Evolutionary conservation across 2,888 invertebrate genomes (phyloP), one percentile per base, ranked within the genome.

Genomic region (Orgyia antiqua): DNA sequence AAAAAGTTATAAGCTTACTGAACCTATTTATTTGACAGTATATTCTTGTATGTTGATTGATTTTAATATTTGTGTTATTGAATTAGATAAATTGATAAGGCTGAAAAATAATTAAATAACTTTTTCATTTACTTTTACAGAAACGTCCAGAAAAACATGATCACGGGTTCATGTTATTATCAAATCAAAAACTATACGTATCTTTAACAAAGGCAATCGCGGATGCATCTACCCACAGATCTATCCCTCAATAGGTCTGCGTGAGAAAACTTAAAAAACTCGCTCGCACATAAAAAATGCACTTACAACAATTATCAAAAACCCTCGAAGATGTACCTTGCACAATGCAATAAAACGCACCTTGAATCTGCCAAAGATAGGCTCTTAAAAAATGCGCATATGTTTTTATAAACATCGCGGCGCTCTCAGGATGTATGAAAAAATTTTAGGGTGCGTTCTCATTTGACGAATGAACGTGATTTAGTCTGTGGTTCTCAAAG

Each of bases 191-290:
- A 63, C 72, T 60, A 67, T 68, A 70, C 67, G 66, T 67, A 66
- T 58, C 62, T 60, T 50, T 57, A 58, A 57, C 56, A 57, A 57
- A 45, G 41, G 38, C 48, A 50, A 51, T 50, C 73, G 45, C 69
- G 74, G 80, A 84, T 80, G 82, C 82, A 84, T 86, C 86, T 86
- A 80, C 83, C 86, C 86, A 82, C 84, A 86, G 83, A 86, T 84
- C 84, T 58, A 51, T 43, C 55, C 52, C 52, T 75, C 70, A 77
- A 82, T 71, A 53, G 68, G 42, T 48, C 71, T 80, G 86, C 86
- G 86, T 86, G 86, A 84, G 86, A 86, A 86, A 83, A 58, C 57
- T 72, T 68, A 84, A 84, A 86, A 86, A 83, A 82, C 72, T 46
- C 32, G 60, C 74, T 82, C 84, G 74, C 80, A 78, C 70, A 79